These are phyloP conservation scores for Salvelinus sp. DNA, from an alignment of 2,113 vertebrate species.

Conservation along the genomic window DNA sequence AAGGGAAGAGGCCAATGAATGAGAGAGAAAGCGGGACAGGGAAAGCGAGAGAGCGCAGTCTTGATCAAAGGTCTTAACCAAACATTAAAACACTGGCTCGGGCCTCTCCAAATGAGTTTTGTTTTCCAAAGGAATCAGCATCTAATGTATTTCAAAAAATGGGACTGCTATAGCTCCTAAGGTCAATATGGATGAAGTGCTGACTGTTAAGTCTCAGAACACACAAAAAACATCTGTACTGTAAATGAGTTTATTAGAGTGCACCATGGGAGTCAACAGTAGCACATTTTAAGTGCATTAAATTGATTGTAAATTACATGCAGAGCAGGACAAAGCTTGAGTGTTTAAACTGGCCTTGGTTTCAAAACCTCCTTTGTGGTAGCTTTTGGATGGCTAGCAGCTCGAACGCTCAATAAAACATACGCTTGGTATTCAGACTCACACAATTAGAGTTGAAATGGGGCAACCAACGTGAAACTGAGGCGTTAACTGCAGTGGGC, in stretches of 20 bases:
- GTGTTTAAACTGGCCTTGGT: slow-evolving; percentile 41
- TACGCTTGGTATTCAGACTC: slow-evolving; percentile 52
- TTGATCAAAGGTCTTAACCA: too few species aligned
- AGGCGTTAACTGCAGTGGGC: slow-evolving; percentile 20
- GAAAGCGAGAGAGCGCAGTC: neutral
- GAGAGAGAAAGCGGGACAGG: neutral
- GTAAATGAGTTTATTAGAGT: slow-evolving; percentile 40
- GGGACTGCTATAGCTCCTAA: slow-evolving; percentile 26
- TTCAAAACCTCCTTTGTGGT: slow-evolving; percentile 65
- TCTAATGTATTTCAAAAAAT: slow-evolving; percentile 9
- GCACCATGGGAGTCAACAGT: slow-evolving; percentile 54
- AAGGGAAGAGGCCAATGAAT: neutral
- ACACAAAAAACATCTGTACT: slow-evolving; percentile 28
- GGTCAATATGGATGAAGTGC: slow-evolving; percentile 25
- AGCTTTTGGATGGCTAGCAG: slow-evolving; percentile 59
- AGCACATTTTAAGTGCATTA: slow-evolving; percentile 52
- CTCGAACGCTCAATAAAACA: slow-evolving; percentile 66
- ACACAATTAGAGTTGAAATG: slow-evolving; percentile 59
- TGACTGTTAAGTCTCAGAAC: slow-evolving; percentile 25
- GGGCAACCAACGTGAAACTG: slow-evolving; percentile 46
- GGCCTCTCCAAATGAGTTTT: neutral
- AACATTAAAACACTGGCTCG: too few species aligned
- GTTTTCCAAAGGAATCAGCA: slow-evolving; percentile 31
- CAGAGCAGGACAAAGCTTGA: slow-evolving; percentile 54
- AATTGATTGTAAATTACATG: slow-evolving; percentile 61